A percentile compares a stretch with the other conserved stretches of the same genome.
These are phyloP conservation scores for Dendrocincla tyrannina DNA, from an alignment of 2,797 vertebrate genomes.

Conservation along the genomic window DNA sequence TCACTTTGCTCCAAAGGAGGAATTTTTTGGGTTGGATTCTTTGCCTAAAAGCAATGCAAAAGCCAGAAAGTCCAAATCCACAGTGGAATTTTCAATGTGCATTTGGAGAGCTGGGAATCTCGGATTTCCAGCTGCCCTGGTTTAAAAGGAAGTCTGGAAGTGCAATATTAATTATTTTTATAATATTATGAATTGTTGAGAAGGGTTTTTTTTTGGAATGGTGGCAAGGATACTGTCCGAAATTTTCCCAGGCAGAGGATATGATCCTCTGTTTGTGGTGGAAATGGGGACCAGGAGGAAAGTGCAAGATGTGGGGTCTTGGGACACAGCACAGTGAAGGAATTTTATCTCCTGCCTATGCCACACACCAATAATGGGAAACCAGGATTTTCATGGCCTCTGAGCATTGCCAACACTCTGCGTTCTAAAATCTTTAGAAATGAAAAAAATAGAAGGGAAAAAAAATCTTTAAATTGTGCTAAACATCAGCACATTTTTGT, in stretches of 20 bases:
- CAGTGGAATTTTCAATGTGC: background rate
- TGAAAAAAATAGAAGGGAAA: background rate
- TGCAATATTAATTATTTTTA: background rate
- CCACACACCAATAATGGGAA: accelerated
- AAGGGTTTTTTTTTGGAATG: background rate
- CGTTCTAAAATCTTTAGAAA: background rate
- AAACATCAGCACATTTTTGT: background rate
- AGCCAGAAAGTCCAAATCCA: background rate
- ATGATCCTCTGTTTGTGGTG: background rate
- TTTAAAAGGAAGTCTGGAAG: background rate
- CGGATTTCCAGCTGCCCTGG: background rate
- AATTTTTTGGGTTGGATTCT: background rate
- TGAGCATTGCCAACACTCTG: background rate
- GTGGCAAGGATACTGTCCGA: background rate
- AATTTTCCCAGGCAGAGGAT: background rate
- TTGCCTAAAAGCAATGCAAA: background rate
- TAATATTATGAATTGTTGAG: background rate
- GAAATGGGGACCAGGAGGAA: too few species aligned
- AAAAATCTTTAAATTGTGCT: background rate
- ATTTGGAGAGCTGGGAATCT: background rate
- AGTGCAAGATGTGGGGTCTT: too few species aligned
- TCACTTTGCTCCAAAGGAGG: background rate
- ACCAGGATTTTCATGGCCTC: background rate
- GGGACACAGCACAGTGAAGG: background rate
- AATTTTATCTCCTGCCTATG: background rate